phyloP scores from a whole-genome alignment of 35 echinoderm and acorn worm species.

The Hemicentrotus pulcherrimus region DNA sequence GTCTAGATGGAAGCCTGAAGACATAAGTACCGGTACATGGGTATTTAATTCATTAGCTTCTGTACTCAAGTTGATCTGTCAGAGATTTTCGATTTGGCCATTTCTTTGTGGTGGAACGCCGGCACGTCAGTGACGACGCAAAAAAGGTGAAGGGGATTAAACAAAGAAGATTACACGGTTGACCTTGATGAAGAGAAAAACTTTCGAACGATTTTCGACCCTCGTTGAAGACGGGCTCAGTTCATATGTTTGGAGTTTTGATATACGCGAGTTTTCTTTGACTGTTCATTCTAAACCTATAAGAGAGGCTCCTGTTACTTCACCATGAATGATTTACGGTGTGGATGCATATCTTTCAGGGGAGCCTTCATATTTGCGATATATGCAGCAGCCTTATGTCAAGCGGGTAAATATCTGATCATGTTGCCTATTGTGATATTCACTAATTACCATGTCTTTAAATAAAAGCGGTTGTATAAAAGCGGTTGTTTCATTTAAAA shows the following conservation, averaged over 20 bases:
- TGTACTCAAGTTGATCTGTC: background rate
- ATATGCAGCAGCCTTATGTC: background rate
- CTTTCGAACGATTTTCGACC: background rate
- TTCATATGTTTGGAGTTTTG: background rate
- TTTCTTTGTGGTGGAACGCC: background rate
- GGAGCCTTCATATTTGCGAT: background rate
- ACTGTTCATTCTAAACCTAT: background rate
- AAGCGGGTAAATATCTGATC: background rate
- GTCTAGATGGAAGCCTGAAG: background rate
- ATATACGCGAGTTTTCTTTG: background rate
- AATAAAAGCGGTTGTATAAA: too few species aligned
- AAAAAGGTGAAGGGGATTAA: background rate
- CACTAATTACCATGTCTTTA: too few species aligned
- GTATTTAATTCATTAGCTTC: background rate
- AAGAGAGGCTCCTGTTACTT: background rate
- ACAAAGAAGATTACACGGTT: background rate
- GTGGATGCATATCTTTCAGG: background rate
- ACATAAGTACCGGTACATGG: background rate
- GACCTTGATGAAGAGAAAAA: background rate
- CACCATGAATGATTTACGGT: slow-evolving; percentile 18
- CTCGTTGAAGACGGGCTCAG: background rate
- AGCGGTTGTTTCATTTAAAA: too few species aligned
- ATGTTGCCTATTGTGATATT: background rate
- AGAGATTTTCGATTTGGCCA: background rate
- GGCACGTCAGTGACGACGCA: background rate